phyloP scores from a whole-genome alignment of 2,888 invertebrate genomes.

The Dicyrtoma fusca region DNA sequence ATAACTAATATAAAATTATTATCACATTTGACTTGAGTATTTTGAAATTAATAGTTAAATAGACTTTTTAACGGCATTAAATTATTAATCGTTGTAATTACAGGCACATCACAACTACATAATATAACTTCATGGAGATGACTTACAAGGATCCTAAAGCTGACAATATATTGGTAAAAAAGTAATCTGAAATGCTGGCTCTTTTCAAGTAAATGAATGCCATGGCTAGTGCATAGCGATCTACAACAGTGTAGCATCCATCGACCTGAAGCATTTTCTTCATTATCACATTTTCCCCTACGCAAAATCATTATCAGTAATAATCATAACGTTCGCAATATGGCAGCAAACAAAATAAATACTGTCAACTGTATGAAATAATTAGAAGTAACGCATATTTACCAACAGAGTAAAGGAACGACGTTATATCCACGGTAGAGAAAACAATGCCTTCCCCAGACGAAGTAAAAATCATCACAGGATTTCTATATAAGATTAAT shows the following conservation, averaged over 20 bases:
- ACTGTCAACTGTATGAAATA: too few relatives aligned
- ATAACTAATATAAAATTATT: too few relatives aligned
- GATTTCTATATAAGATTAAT: slow-evolving; percentile 30
- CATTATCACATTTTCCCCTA: slow-evolving; percentile 29
- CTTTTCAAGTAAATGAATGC: slow-evolving; percentile 35
- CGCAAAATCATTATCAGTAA: background rate
- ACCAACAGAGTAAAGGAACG: slow-evolving; percentile 33
- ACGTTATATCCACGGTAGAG: slow-evolving; percentile 25
- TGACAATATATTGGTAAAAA: slow-evolving; percentile 10
- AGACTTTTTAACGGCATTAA: too few relatives aligned
- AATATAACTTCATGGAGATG: too few relatives aligned
- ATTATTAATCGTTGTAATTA: too few relatives aligned
- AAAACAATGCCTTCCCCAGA: slow-evolving; percentile 27
- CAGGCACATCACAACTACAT: too few relatives aligned
- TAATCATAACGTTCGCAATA: background rate
- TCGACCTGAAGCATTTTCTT: slow-evolving; percentile 27
- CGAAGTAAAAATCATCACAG: slow-evolving; percentile 24
- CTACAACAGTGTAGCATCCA: slow-evolving; percentile 30
- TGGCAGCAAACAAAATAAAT: background rate
- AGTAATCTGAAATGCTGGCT: slow-evolving; percentile 6
- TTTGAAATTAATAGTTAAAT: too few relatives aligned
- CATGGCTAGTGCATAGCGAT: slow-evolving; percentile 32
- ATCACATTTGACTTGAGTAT: too few relatives aligned
- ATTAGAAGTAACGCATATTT: too few relatives aligned
- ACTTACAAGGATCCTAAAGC: background rate